Conservation (phyloP, 2,113 vertebrate genomes). For the Salminus brasiliensis region DNA sequence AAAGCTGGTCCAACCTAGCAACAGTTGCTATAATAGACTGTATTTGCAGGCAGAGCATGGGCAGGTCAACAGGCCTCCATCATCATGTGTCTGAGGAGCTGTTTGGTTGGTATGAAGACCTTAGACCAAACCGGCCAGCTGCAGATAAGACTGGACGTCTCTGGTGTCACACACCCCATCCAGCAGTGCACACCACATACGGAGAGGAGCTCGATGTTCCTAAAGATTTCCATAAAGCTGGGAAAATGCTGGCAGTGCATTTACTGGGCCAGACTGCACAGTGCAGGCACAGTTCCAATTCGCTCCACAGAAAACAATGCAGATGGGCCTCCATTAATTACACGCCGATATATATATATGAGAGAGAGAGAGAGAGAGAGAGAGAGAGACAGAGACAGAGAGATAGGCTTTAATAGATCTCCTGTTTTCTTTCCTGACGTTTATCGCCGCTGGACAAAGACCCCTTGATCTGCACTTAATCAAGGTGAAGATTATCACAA, state of each 20-base stretch:
- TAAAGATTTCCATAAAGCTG: constrained; percentile 32
- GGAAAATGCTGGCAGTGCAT: constrained; percentile 17
- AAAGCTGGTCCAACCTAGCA: not conserved
- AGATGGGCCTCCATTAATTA: constrained; percentile 76
- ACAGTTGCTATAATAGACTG: not conserved
- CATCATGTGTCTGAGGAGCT: not conserved
- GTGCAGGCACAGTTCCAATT: constrained; percentile 65
- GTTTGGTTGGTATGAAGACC: not conserved
- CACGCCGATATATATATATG: constrained; percentile 68
- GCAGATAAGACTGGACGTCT: not conserved
- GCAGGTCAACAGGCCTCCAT: not conserved
- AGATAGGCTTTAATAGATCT: constrained; percentile 50
- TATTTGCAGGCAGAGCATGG: not conserved
- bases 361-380: constrained; percentile 29
- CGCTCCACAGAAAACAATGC: constrained; percentile 54
- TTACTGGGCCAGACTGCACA: constrained; percentile 28
- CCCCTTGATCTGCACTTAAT: constrained; percentile 70
- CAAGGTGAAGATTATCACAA: constrained; percentile 65
- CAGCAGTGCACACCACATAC: not conserved
- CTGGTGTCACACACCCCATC: not conserved
- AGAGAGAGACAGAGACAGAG: constrained; percentile 43
- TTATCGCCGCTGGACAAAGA: constrained; percentile 60
- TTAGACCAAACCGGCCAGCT: not conserved
- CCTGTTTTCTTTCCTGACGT: constrained; percentile 63
- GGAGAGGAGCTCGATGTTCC: not conserved